Percentiles rank a stretch among this genome's conserved stretches.
These are phyloP conservation scores for Philereme vetulata DNA, from an alignment of 2,888 invertebrate genomes.

Conservation along the genomic window DNA sequence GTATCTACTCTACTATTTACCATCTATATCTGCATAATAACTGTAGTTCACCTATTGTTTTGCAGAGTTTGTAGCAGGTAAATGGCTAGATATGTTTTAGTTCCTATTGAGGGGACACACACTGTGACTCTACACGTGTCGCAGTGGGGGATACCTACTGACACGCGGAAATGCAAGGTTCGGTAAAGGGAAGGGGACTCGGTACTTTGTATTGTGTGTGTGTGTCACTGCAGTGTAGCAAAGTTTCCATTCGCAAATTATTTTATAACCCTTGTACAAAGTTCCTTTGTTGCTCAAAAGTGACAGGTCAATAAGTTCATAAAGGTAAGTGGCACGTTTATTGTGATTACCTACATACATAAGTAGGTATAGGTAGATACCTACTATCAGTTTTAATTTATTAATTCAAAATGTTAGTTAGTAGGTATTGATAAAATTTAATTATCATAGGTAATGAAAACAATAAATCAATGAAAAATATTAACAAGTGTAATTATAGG, in stretches of 20 bases:
- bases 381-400: too few species aligned
- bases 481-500: conserved; percentile 1
- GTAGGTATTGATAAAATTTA: too few species aligned
- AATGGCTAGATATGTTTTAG: conserved; percentile 22
- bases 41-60: too few species aligned
- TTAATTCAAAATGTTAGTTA: too few species aligned
- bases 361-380: too few species aligned
- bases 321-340: too few species aligned
- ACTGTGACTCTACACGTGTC: conserved; percentile 30
- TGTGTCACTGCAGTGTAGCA: conserved; percentile 20
- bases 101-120: conserved; percentile 24
- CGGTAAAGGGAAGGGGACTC: conserved; percentile 28
- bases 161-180: conserved; percentile 30
- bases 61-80: conserved; percentile 3
- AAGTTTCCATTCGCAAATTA: conserved; percentile 10
- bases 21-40: too few species aligned
- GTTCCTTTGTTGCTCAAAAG: too few species aligned
- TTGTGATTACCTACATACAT: too few species aligned
- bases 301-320: too few species aligned
- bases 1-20: too few species aligned
- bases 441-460: too few species aligned
- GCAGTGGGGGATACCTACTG: conserved; percentile 29
- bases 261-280: not conserved
- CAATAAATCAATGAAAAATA: conserved; percentile 13
- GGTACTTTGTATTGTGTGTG: conserved; percentile 27